Conservation (phyloP, 92 coral and sea anemone species). For the Umimayanthus kanabou region DNA sequence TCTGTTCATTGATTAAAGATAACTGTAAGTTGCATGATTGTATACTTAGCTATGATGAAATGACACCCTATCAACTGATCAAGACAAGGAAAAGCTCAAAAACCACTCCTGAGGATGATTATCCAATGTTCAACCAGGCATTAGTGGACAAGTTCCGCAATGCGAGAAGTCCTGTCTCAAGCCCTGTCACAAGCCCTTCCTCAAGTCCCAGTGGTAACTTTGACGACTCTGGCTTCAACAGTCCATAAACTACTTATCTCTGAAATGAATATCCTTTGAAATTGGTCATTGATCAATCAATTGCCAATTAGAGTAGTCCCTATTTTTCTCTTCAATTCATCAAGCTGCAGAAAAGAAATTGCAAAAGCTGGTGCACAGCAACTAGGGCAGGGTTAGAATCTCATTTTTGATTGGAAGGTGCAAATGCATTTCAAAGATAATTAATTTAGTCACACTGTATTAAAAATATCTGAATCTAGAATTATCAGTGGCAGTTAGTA, state of each 20-base stretch:
- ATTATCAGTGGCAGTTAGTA: no score
- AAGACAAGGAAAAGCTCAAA: constrained; percentile 10
- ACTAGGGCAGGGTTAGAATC: no score
- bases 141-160: constrained; percentile 41
- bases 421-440: no score
- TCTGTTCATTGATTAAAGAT: no score
- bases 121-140: constrained; percentile 38
- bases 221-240: constrained; percentile 22
- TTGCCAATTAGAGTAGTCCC: neutral
- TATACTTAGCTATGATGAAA: constrained; percentile 12
- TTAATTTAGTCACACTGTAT: no score
- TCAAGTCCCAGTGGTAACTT: constrained; percentile 35
- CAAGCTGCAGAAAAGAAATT: no score
- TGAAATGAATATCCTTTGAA: neutral
- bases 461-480: no score
- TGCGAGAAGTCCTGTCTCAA: constrained; percentile 26
- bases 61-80: constrained; percentile 13
- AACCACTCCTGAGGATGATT: neutral
- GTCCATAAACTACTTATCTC: neutral
- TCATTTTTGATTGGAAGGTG: no score
- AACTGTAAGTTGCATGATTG: no score
- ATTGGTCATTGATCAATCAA: neutral
- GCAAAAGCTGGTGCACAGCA: no score
- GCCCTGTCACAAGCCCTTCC: constrained; percentile 22
- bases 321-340: no score